Conservation (phyloP, 2,113 vertebrate genomes). For the Scolopax mira region DNA sequence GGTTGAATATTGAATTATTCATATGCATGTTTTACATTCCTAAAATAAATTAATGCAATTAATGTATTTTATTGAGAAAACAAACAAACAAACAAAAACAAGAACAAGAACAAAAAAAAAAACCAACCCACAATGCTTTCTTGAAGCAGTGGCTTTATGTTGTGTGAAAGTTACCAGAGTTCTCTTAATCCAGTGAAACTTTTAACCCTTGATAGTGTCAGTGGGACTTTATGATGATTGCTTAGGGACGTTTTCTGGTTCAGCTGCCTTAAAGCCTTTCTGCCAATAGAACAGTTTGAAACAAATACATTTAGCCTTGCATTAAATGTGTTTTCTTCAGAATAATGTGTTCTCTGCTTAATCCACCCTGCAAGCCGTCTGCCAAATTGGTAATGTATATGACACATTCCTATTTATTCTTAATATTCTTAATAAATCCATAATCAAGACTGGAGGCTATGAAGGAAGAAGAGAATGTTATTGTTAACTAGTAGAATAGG, state of each 20-base stretch:
- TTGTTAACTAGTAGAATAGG: background rate
- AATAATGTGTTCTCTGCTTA: background rate
- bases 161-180: background rate
- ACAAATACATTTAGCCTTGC: background rate
- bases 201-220: background rate
- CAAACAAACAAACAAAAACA: no score
- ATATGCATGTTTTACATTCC: background rate
- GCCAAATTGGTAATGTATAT: background rate
- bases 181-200: background rate
- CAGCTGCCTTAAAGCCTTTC: background rate
- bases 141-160: background rate
- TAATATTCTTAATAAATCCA: background rate
- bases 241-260: background rate
- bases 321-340: background rate
- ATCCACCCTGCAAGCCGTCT: background rate
- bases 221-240: background rate
- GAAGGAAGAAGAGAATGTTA: background rate
- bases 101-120: background rate
- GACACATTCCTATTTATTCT: background rate
- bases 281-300: background rate
- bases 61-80: background rate
- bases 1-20: background rate
- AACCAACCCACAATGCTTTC: accelerated
- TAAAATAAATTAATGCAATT: background rate
- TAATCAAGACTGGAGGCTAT: background rate